Evolutionary conservation across 2,113 vertebrate genomes (phyloP), one percentile per base, ranked within the genome.

Genomic region (Cavia aperea): DNA sequence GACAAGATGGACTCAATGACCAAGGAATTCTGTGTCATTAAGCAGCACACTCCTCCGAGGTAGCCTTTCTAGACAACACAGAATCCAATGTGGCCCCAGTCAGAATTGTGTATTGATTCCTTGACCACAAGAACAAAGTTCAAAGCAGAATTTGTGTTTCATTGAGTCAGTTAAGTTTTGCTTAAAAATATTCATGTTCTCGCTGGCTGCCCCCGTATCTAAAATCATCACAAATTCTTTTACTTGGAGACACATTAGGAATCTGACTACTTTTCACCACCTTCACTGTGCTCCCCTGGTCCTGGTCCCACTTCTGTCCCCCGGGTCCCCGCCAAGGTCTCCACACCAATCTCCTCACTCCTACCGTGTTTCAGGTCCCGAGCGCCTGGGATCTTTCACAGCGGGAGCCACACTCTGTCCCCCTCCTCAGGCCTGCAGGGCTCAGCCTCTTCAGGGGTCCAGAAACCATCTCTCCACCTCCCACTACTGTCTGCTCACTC

Each of bases 251-350:
- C 33, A 9, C 6, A 24, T n/a, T 39, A 10, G 14, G 72, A 46
- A 75, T 60, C 84, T 0, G 23, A 49, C 29, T 12, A 24, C 56
- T 63, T 36, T 46, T 29, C 78, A 24, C 83, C 49, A 8, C 15
- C 56, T 51, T 24, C 11, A 0, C 4, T 1, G 21, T 5, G 0
- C 46, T 39, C 4, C 43, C 56, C 7, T 4, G 39, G 49, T 7
- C 33, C 26, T 1, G n/a, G 21, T 5, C 18, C 63, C 26, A 0
- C 18, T 11, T 9, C 9, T 39, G 56, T 78, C 36, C 23, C 24
- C 3, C 4, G 13, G 14, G n/a, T 26, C 6, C 10, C 29, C 3
- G 46, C 6, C 15, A 2, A 16, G 49, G 21, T 62, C 43, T 58
- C 68, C 3, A 4, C 11, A 9, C 18, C 16, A 6, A 65, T 49